A percentile compares a stretch with the other conserved stretches of the same genome.
Conservation (phyloP, 2,797 vertebrate species). For the Oryzias dopingdopingensis region DNA sequence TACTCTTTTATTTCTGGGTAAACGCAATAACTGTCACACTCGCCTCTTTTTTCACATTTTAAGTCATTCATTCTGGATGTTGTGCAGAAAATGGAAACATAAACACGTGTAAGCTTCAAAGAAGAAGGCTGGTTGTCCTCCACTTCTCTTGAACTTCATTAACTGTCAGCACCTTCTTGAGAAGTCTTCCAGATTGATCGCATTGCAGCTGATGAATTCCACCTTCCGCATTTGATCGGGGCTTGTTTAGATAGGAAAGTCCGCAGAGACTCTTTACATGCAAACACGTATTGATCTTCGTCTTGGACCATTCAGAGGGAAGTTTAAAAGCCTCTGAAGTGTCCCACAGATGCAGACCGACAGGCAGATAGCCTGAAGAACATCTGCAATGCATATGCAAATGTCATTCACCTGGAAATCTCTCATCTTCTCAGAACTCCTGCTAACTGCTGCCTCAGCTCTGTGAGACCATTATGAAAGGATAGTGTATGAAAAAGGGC, state of each 20-base stretch:
- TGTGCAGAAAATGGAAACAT: background rate
- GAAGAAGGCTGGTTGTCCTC: background rate
- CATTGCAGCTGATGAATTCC: slow-evolving; percentile 52
- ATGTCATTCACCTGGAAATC: background rate
- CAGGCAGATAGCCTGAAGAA: background rate
- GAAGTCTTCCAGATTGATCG: slow-evolving; percentile 42
- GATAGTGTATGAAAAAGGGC: too few relatives aligned
- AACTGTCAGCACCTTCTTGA: slow-evolving; percentile 25
- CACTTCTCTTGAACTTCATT: slow-evolving; percentile 28
- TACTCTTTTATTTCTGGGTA: too few relatives aligned
- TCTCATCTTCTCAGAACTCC: too few relatives aligned
- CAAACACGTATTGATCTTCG: slow-evolving; percentile 49
- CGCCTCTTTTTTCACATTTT: too few relatives aligned
- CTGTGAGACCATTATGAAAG: too few relatives aligned
- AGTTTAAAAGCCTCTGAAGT: slow-evolving; percentile 25
- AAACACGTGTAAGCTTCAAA: background rate
- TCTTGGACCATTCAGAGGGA: slow-evolving; percentile 25
- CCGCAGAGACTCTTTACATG: slow-evolving; percentile 66
- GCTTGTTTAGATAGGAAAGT: slow-evolving; percentile 40
- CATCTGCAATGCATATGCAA: background rate
- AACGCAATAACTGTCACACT: too few relatives aligned
- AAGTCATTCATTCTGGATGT: too few relatives aligned
- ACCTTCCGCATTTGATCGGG: slow-evolving; percentile 28
- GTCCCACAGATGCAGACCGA: slow-evolving; percentile 4
- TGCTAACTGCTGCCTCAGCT: too few relatives aligned